Conservation (phyloP, 2,797 vertebrate genomes). For the Podarcis lilfordi region DNA sequence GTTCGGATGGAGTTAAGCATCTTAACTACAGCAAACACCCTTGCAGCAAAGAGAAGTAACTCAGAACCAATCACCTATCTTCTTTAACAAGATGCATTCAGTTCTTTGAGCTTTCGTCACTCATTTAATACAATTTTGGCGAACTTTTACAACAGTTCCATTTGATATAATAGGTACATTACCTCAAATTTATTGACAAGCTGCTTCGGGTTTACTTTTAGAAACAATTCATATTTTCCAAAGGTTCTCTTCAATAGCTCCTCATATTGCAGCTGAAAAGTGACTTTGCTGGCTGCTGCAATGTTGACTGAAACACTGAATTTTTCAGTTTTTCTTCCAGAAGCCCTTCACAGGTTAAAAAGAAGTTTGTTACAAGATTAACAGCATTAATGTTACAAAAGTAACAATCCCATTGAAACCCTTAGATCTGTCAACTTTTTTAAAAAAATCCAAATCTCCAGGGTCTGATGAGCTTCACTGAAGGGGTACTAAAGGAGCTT, state of each 20-base stretch:
- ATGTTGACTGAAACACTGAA: slow-evolving; percentile 91
- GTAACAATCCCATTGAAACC: no score
- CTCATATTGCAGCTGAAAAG: slow-evolving; percentile 89
- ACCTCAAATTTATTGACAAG: slow-evolving; percentile 90
- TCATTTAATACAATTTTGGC: neutral
- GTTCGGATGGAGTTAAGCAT: neutral
- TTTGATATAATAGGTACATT: slow-evolving; percentile 29
- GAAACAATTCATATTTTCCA: slow-evolving; percentile 88
- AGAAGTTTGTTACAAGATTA: neutral
- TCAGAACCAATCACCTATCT: neutral
- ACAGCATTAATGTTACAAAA: no score
- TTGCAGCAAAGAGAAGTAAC: neutral
- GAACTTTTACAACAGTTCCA: neutral
- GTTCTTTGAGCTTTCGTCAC: neutral
- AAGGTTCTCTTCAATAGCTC: slow-evolving; percentile 88
- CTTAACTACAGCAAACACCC: neutral
- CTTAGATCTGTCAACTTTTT: no score
- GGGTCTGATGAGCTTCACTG: no score
- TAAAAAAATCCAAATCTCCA: no score
- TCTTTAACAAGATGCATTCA: no score
- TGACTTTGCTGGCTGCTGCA: slow-evolving; percentile 84
- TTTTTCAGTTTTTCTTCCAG: slow-evolving; percentile 92
- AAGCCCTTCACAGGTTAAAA: slow-evolving; percentile 77
- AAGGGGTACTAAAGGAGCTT: no score
- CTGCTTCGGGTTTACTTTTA: slow-evolving; percentile 87